Evolutionary conservation across 2,113 vertebrate species (phyloP), one percentile per base, ranked within the genome.

Genomic region (Prunella himalayana): DNA sequence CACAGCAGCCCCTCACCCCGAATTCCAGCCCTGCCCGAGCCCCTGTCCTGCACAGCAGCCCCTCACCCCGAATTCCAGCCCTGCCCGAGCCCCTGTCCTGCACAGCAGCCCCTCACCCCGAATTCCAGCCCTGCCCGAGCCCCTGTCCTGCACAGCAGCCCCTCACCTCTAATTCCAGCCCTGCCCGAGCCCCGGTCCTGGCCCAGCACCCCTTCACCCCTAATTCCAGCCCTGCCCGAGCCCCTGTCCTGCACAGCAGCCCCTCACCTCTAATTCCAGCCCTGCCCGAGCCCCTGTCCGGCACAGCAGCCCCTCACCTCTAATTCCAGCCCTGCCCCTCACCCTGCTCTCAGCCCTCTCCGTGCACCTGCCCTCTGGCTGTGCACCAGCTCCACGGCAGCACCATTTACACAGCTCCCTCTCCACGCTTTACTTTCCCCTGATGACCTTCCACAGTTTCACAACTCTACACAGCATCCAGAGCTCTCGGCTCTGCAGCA

Each of bases 401-500:
- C 56, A 6, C 4, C 1, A 15, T 15, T 31, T 3, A 14, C 37
- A 5, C 17, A 11, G 30, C 12, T 9, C 9, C 9, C 12, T 9
- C 19, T 10, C 14, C 8, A 7, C 7, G 1, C 56, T 21, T 42
- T 27, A 0, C 47, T 54, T 21, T n/a, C 13, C 37, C 44, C 68
- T 8, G 11, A 13, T 11, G 3, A 1, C 30, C 15, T 71, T 19
- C 19, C 63, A 71, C n/a, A 5, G 11, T 2, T 57, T 30, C 66
- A 24, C 66, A 53, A 4, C 2, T 20, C 56, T 7, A 8, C 28
- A 3, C 37, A 21, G 57, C 6, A 0, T 18, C 15, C 30, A 5
- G 39, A 63, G 35, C 35, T 11, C 41, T n/a, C 10, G 0, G 56
- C 37, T 5, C 33, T 9, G 17, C 51, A n/a, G 33, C 39, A 10